These are phyloP conservation scores for Dasypus novemcinctus DNA, from an alignment of 2,113 vertebrate genomes.

Conservation along the genomic window DNA sequence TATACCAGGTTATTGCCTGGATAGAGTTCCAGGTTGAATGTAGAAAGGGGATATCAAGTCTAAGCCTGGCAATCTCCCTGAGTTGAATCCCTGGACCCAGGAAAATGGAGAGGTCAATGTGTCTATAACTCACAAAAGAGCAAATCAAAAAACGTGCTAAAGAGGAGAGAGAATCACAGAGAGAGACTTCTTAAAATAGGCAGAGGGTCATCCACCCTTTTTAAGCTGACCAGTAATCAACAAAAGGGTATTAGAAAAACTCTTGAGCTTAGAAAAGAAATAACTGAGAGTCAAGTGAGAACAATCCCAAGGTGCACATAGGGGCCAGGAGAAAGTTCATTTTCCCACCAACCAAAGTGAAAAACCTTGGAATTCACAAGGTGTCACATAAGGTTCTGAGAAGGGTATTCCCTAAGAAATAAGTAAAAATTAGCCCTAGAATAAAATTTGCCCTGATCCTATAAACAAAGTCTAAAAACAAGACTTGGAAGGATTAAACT, in stretches of 20 bases:
- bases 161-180: background rate
- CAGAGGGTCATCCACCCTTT: background rate
- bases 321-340: background rate
- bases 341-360: background rate
- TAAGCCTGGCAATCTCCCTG: no score
- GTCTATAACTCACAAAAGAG: background rate
- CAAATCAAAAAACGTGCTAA: background rate
- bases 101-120: background rate
- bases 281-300: background rate
- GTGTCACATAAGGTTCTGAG: background rate
- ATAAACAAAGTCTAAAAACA: background rate
- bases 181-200: background rate
- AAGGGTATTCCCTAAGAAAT: background rate
- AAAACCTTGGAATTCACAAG: background rate
- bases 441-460: background rate
- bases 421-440: background rate
- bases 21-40: background rate
- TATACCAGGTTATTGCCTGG: background rate
- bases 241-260: background rate
- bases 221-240: background rate
- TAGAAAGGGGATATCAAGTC: fast-evolving
- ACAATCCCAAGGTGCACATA: background rate
- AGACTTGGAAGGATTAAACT: background rate
- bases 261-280: background rate
- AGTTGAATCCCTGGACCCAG: background rate